These are phyloP conservation scores for Spongilla lacustris DNA, from an alignment of 37 sponge, comb jelly and placozoan genomes.

Conservation along the genomic window DNA sequence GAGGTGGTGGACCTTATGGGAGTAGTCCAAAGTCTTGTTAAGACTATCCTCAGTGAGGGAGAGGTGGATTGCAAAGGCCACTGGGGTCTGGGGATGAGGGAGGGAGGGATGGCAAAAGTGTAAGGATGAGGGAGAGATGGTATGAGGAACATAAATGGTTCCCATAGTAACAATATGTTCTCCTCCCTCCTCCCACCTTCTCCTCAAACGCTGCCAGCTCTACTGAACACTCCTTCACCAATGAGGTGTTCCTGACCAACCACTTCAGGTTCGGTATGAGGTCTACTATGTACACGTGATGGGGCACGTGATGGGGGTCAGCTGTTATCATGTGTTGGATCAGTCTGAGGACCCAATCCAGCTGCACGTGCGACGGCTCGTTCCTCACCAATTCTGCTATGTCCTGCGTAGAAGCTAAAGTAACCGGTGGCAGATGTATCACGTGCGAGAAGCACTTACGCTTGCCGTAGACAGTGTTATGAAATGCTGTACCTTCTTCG, in stretches of 20 bases:
- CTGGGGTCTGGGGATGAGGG: no score
- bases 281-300: constrained; percentile 66
- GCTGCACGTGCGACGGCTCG: constrained; percentile 64
- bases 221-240: constrained; percentile 50
- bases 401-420: not conserved
- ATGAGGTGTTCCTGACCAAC: constrained; percentile 51
- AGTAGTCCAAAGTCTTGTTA: constrained; percentile 66
- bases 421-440: not conserved
- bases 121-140: no score
- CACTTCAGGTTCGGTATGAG: constrained; percentile 76
- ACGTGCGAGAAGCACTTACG: not conserved
- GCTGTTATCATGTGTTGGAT: constrained; percentile 45
- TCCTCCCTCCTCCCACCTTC: constrained; percentile 32
- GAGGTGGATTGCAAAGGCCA: constrained; percentile 53
- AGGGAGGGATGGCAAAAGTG: no score
- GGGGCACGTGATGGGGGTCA: constrained; percentile 30
- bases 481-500: constrained; percentile 56
- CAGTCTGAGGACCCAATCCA: constrained; percentile 75
- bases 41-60: constrained; percentile 57
- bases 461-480: constrained; percentile 16
- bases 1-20: constrained; percentile 39
- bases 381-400: constrained; percentile 45
- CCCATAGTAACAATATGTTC: not conserved
- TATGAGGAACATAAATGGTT: not conserved
- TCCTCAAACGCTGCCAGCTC: constrained; percentile 60